Evolutionary conservation across 2,797 vertebrate genomes (phyloP).

Genomic region (Tragelaphus oryx): DNA sequence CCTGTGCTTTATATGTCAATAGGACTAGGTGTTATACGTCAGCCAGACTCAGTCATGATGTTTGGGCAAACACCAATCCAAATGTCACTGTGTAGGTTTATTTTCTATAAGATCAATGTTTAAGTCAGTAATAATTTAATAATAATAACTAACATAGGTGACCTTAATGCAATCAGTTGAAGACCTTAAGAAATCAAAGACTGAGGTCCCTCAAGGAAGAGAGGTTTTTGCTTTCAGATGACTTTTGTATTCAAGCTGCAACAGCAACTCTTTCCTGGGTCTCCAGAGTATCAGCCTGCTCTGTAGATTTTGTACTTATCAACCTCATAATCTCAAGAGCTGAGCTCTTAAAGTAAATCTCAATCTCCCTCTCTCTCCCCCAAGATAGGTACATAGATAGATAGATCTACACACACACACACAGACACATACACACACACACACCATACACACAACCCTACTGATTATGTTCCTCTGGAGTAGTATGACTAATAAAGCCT

Average conservation of each 20-base stretch:
- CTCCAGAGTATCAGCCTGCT: background rate
- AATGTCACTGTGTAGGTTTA: background rate
- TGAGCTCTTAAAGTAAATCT: background rate
- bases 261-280: background rate
- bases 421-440: background rate
- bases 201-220: background rate
- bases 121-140: background rate
- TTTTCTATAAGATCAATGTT: background rate
- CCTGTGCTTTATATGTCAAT: background rate
- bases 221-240: background rate
- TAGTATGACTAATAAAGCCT: background rate
- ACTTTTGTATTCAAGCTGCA: background rate
- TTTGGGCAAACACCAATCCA: background rate
- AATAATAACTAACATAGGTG: background rate
- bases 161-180: background rate
- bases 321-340: background rate
- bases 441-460: too few species aligned
- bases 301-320: background rate
- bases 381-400: background rate
- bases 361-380: background rate
- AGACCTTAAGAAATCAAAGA: background rate
- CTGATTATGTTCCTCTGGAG: background rate
- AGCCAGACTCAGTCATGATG: background rate
- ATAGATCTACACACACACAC: background rate
- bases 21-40: background rate